These are phyloP conservation scores for Antigone vipio DNA, from an alignment of 2,113 vertebrate species.

Conservation along the genomic window DNA sequence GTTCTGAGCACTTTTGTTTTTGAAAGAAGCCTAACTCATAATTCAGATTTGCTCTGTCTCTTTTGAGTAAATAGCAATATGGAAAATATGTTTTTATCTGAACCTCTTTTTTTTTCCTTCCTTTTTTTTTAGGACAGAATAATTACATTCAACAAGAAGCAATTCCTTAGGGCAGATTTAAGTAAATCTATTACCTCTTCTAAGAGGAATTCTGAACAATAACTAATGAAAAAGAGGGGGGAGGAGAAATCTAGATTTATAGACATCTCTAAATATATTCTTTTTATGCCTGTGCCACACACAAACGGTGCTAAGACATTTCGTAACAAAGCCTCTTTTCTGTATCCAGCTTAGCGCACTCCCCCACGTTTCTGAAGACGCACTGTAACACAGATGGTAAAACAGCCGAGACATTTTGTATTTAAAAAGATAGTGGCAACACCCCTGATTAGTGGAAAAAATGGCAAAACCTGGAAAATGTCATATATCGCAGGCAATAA, in stretches of 20 bases:
- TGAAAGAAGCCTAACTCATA: background rate
- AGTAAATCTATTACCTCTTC: constrained; percentile 17
- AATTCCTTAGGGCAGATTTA: constrained; percentile 24
- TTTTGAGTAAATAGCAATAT: background rate
- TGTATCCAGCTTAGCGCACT: background rate
- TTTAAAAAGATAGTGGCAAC: background rate
- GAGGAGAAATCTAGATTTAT: background rate
- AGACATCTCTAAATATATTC: background rate
- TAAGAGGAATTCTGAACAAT: constrained; percentile 5
- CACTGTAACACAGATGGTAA: background rate
- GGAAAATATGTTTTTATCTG: background rate
- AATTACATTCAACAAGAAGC: background rate
- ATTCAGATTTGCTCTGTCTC: background rate
- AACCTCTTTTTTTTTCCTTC: background rate
- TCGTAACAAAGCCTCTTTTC: background rate
- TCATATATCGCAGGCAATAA: background rate
- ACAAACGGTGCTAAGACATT: background rate
- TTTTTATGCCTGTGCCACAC: background rate
- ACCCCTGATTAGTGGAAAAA: background rate
- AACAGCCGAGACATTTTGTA: background rate
- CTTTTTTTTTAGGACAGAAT: background rate
- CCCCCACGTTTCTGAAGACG: background rate
- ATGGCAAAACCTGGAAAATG: accelerated
- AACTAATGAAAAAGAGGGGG: background rate
- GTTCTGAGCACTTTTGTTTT: background rate